Base-by-base conservation (phyloP, 2,797 vertebrate species). In the Hippoglossus hippoglossus region DNA sequence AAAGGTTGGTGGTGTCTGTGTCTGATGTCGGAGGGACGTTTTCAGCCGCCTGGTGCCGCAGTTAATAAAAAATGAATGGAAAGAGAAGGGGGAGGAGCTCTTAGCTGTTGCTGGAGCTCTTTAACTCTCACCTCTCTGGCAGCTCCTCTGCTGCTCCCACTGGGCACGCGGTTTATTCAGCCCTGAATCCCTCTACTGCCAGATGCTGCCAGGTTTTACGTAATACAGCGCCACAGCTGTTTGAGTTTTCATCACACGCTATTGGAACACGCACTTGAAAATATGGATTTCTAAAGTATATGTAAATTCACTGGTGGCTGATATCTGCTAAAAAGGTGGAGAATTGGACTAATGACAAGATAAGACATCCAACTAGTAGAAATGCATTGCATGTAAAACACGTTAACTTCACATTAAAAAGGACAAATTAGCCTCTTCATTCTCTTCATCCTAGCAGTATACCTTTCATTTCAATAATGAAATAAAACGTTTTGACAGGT, bases 11-110 rank as follows among this genome's bases (percentile, higher is more conserved):
- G 73, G 56, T 61, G 67, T 81, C 60, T 59, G 81, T 67, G 63
- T 84, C 81, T 72, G 63, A 79, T 79, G 82, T 81, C 25, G 55
- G 58, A 79, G 81, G 66, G 75, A 79, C 73, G 81, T 79, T 83
- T 80, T 85, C 80, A 77, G 71, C 77, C 41, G 80, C 88, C 72
- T 46, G 64, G 85, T 93, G 91, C 93, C 85, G 92, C 92, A 93
- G 92, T 92, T 94, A 90, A 94, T 95, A 92, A 94, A 94, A 95
- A 93, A 94, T 94, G 91, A 93, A 93, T 93, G 89, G 90, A 77
- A 79, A 75, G 78, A 82, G 61, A 71, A 49, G 57, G 75, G 65
- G 88, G 87, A 71, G 91, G 89, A 87, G 77, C 75, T 53, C 71
- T 90, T 83, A 85, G 87, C 88, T 91, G 88, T 90, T 85, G 87